Base-by-base conservation (phyloP, 2,797 vertebrate species). In the Leptatherina wallacei region DNA sequence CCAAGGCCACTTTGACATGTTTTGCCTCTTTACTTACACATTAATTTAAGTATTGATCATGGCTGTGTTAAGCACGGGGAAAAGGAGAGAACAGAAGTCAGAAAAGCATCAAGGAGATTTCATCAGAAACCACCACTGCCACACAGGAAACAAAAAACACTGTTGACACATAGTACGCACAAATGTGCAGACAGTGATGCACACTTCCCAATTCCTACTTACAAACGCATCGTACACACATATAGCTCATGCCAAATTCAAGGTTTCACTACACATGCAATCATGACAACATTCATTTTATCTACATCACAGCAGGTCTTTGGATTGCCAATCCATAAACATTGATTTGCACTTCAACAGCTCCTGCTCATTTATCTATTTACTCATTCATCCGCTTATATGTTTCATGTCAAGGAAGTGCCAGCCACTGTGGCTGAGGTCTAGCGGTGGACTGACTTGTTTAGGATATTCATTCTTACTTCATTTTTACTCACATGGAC, bases 281-380 rank as follows among this genome's bases (percentile, higher is more conserved):
- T n/a, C 49, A 62, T 60, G 57, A 59, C 55, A 63, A 78, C 70
- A 75, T 86, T 85, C 44, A 83, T 85, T 90, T 88, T 61, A 88
- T 85, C 80, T 57, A 77, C 56, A 69, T 80, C 87, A 72, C 83
- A 82, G 90, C 82, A 75, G 73, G 89, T 83, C 85, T 84, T 77
- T 68, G 80, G 79, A 84, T 82, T 77, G 47, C 61, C 75, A 2
- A 93, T 93, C 90, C 87, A 91, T 93, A 93, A 85, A 82, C 88
- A 94, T 91, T 61, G 90, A 94, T 92, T 93, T 90, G 80, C 84
- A 85, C 85, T 89, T 91, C 76, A 68, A 90, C 83, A 78, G 81
- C 82, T 80, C 84, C 92, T 90, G 91, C 86, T 92, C 84, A 84
- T 92, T 93, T 89, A 92, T 91, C 89, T 88, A 86, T 93, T 91